Base-by-base conservation (phyloP, 2,888 invertebrate species). In the Tanytarsus gracilentus region DNA sequence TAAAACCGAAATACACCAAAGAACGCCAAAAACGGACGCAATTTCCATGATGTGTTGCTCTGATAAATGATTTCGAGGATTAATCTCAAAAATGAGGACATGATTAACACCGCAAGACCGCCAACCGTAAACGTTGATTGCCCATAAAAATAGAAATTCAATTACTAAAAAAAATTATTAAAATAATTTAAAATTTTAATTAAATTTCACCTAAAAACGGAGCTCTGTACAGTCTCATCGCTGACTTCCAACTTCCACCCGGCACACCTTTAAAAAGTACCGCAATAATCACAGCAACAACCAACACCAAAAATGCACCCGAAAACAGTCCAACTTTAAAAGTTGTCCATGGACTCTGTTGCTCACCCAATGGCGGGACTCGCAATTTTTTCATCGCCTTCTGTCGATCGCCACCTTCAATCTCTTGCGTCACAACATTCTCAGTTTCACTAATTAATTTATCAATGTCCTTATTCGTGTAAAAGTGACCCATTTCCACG, bases 351-450 rank as follows among this genome's bases (percentile, higher is more conserved):
- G 87, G 85, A 62, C 84, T 84, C 68, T 87, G 85, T 66, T 86
- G 84, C 72, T 91, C 91, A 11, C 88, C 89, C 25, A 93, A 72
- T 3, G 92, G 92, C 1, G 91, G 92, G 1, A 91, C 91, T 58
- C 90, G 73, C 21, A 93, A 74, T 39, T 89, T 76, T 71, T 92
- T 92, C 92, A 92, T 93, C 3, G 91, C 92, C 66, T 82, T 84
- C 68, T 86, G 85, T 52, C 91, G 76, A 70, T 92, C 86, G 4
- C 91, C 91, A 7, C 79, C 83, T 72, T 92, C 85, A 33, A 85
- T 76, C 65, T 84, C 83, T 64, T 79, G 78, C 0, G 84, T 85
- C 39, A 86, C 82, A 16, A 79, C 74, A 59, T 76, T 78, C 72
- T 93, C 91, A 1, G 88, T 88, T 69, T 89, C 87, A 65, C 79